phyloP scores from a whole-genome alignment of 2,888 invertebrate species.

The Phoronis australis region DNA sequence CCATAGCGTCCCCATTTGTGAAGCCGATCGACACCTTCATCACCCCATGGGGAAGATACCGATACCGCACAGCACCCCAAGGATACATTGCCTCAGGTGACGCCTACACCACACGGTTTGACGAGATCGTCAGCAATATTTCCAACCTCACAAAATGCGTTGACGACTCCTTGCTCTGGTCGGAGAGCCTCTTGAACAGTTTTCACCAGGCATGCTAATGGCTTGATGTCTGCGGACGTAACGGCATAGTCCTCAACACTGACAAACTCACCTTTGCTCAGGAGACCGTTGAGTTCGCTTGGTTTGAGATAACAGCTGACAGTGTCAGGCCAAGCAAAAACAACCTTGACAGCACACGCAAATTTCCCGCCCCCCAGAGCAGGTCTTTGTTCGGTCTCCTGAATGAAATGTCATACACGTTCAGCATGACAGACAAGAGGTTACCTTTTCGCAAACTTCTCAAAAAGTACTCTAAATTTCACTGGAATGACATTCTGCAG shows the following conservation, averaged over 20 bases:
- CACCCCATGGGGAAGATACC: conserved; percentile 14
- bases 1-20: no score
- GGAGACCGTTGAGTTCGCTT: not conserved
- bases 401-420: not conserved
- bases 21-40: no score
- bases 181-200: conserved; percentile 9
- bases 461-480: no score
- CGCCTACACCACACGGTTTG: conserved; percentile 1
- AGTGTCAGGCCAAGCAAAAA: no score
- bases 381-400: not conserved
- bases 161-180: conserved; percentile 13
- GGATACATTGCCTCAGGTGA: conserved; percentile 2
- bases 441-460: no score
- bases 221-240: conserved; percentile 7
- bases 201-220: conserved; percentile 11
- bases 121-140: conserved; percentile 12
- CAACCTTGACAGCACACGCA: not conserved
- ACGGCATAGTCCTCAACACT: not conserved
- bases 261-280: conserved; percentile 1
- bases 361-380: not conserved
- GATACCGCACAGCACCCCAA: conserved; percentile 11
- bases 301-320: no score
- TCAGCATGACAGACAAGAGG: conserved; percentile 6
- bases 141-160: conserved; percentile 13
- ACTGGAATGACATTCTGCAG: no score